Percentiles rank a stretch among this genome's conserved stretches.
Evolutionary conservation across 2,113 vertebrate genomes (phyloP).

Genomic region (Eleginops maclovinus): DNA sequence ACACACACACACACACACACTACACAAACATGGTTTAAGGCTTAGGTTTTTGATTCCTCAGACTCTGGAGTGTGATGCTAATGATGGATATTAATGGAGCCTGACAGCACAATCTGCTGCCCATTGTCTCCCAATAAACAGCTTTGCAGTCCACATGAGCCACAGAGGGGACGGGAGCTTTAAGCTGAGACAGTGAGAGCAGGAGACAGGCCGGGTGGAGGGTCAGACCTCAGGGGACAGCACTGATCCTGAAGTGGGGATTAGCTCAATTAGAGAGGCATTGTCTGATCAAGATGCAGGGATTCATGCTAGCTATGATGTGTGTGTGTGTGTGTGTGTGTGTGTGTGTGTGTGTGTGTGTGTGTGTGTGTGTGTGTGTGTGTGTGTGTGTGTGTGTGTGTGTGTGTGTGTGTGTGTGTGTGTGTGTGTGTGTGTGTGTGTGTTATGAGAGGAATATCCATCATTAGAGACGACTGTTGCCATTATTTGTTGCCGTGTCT

Average conservation of each 20-base stretch:
- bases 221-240: slow-evolving; percentile 75
- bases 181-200: slow-evolving; percentile 65
- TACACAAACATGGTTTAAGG: slow-evolving; percentile 71
- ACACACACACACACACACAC: slow-evolving; percentile 11
- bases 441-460: slow-evolving; percentile 32
- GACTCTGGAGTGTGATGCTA: slow-evolving; percentile 95
- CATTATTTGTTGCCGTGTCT: slow-evolving; percentile 62
- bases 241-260: slow-evolving; percentile 92
- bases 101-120: slow-evolving; percentile 99
- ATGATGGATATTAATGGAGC: slow-evolving; percentile 98
- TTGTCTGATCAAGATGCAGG: slow-evolving; percentile 72
- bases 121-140: slow-evolving; percentile 93
- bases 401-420: slow-evolving; percentile 38
- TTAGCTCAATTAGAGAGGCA: slow-evolving; percentile 94
- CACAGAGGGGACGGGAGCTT: slow-evolving; percentile 65
- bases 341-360: slow-evolving; percentile 34
- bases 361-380: slow-evolving; percentile 31
- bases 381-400: slow-evolving; percentile 33
- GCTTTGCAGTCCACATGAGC: slow-evolving; percentile 88
- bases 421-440: slow-evolving; percentile 40
- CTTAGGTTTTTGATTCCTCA: slow-evolving; percentile 81
- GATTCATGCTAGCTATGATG: slow-evolving; percentile 45
- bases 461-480: slow-evolving; percentile 75
- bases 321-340: slow-evolving; percentile 35
- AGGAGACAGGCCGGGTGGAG: slow-evolving; percentile 77